Base-by-base conservation (phyloP, 2,113 vertebrate species). In the Oncorhynchus nerka region DNA sequence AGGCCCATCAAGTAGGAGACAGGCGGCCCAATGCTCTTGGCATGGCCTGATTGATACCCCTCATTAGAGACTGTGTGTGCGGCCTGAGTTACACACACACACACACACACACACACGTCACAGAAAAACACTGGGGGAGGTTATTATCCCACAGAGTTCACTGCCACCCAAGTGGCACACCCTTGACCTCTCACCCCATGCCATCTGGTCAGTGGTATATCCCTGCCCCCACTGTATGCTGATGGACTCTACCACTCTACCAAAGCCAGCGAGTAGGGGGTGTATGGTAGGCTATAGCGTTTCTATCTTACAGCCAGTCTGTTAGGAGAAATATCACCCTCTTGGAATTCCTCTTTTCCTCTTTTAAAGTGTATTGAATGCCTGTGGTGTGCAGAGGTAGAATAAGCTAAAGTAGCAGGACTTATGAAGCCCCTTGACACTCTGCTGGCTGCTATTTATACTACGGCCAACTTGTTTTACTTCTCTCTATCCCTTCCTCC, bases 381-480 rank as follows among this genome's bases (percentile, higher is more conserved):
- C 39, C 26, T 71, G 71, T 22, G 26, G 62, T 77, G 59, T 83
- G 34, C 28, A 71, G 70, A 70, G 32, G 30, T 77, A 30, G 55
- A 67, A 22, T 45, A 67, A 32, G 45, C 30, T 34, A 28, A 51
- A 69, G 77, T 69, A 70, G 26, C 49, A 26, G 57, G 69, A 70
- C 74, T 75, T 83, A 79, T 49, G 28, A 39, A 64, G 65, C 66
- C 39, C 61, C 13, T 75, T 71, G 39, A n/a, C 34, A 45, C 61
- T n/a, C 48, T 74, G 62, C 61, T 67, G 61, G 20, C 57, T 39
- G 45, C 61, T 80, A 78, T 86, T 84, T 80, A 71, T 71, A 73
- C 64, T 34, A 19, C 5, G 26, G 66, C 55, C 70, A 70, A 68
- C 62, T 73, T 59, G 28, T 68, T 71, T 72, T 71, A 22, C 16